Conservation (phyloP, 2,113 vertebrate genomes). For the Trichomycterus rosablanca region DNA sequence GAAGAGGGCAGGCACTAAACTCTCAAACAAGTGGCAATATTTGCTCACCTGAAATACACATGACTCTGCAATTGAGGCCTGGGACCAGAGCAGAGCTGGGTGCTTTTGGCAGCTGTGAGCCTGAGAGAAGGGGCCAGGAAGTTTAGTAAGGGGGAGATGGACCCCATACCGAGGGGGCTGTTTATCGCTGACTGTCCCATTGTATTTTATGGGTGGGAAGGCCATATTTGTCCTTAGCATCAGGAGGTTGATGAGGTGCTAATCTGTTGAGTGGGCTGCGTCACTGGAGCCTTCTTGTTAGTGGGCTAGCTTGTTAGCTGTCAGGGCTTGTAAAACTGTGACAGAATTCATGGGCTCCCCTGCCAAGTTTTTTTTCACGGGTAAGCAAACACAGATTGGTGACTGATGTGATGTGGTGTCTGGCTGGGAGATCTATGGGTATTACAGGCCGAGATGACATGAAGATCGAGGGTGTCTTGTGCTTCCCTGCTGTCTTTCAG, state of each 20-base stretch:
- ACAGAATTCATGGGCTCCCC: constrained; percentile 65
- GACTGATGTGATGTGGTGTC: constrained; percentile 56
- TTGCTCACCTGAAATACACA: constrained; percentile 86
- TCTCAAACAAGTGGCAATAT: constrained; percentile 82
- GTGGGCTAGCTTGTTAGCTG: constrained; percentile 63
- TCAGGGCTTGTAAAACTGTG: constrained; percentile 61
- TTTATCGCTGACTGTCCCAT: constrained; percentile 76
- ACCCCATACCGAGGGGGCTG: constrained; percentile 64
- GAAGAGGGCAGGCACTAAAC: constrained; percentile 67
- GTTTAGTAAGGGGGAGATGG: constrained; percentile 55
- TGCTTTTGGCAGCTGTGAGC: constrained; percentile 68
- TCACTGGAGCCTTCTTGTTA: constrained; percentile 67
- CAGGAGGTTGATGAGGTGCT: constrained; percentile 89
- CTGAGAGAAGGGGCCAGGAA: constrained; percentile 72
- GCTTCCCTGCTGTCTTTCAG: constrained; percentile 53
- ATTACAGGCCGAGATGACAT: constrained; percentile 59
- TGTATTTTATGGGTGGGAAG: constrained; percentile 74
- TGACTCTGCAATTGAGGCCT: constrained; percentile 58
- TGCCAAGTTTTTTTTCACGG: constrained; percentile 59
- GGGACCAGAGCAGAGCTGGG: constrained; percentile 40
- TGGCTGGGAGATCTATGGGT: constrained; percentile 53
- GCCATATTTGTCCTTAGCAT: constrained; percentile 80
- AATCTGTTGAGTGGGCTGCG: constrained; percentile 69
- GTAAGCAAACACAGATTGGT: constrained; percentile 77
- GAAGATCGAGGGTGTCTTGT: constrained; percentile 50